Evolutionary conservation across 2,888 invertebrate species (phyloP).

Genomic region (Asteroscopus sphinx): DNA sequence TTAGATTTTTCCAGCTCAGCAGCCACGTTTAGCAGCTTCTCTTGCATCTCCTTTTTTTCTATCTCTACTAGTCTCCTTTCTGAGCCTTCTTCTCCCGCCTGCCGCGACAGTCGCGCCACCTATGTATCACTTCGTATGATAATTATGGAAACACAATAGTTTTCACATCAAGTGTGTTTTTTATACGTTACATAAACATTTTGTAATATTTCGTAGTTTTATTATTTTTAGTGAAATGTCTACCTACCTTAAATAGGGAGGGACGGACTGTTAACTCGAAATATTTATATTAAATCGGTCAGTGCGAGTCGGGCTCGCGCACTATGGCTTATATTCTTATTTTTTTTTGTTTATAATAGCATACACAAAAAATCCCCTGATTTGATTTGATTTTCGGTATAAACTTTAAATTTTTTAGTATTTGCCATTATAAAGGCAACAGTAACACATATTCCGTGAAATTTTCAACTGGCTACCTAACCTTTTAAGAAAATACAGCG

Average conservation of each 20-base stretch:
- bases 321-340: too few relatives aligned
- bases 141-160: background rate
- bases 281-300: background rate
- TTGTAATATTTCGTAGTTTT: background rate
- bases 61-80: conserved; percentile 93
- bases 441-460: too few relatives aligned
- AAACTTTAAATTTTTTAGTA: too few relatives aligned
- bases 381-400: too few relatives aligned
- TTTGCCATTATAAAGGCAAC: too few relatives aligned
- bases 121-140: conserved; percentile 67
- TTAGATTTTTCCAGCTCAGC: conserved; percentile 92
- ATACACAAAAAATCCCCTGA: too few relatives aligned
- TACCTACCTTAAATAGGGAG: conserved; percentile 36
- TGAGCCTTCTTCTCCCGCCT: conserved; percentile 95
- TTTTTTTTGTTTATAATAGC: too few relatives aligned
- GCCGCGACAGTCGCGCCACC: conserved; percentile 94
- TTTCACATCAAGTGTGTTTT: background rate
- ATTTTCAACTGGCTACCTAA: too few relatives aligned
- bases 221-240: background rate
- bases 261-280: background rate
- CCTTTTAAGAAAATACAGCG: too few relatives aligned
- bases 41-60: conserved; percentile 91
- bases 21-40: conserved; percentile 91
- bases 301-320: too few relatives aligned
- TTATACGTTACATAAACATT: background rate